Evolutionary conservation across 2,888 invertebrate genomes (phyloP), one percentile per base, ranked within the genome.

Genomic region (Athrips mouffetella): DNA sequence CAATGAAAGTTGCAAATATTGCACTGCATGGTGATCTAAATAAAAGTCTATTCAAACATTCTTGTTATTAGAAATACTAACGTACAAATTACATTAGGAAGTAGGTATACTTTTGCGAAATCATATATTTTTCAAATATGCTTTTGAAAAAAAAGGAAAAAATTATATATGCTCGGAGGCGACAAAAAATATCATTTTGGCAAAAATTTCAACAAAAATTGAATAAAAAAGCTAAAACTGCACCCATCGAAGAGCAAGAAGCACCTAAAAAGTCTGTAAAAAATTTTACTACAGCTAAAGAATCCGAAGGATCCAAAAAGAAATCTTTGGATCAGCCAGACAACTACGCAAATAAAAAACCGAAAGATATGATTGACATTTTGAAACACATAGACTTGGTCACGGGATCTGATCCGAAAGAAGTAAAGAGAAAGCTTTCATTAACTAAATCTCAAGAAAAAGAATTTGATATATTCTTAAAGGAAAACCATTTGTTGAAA

Each of bases 401-500:
- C 1, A 37, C 35, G 10, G 35, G 35, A 16, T 11, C 10, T 3
- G n/a, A 40, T 25, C 40, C 40, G 7, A 25, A 40, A 21, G 40
- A 40, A 13, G 23, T 40, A 2, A 40, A 40, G 8, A 40, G 13
- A 11, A 40, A 40, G 25, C 40, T 40, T 40, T 21, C 40, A 7
- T 23, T 40, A 23, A 23, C 7, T 6, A 23, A 23, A 23, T 23
- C 21, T 3, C 7, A 40, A 23, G 23, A 13, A 6, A 6, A 23
- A 13, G 11, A 11, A 21, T 23, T 40, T 11, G 40, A 40, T 11
- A 8, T 23, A 21, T 40, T 40, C 8, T 8, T 23, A 25, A 1
- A 13, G 13, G 23, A 40, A 25, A 21, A 40, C 11, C 1, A 40
- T 2, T 40, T 40, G 10, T 11, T 13, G 8, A 23, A 21, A 13